These are phyloP conservation scores for Sceloporus undulatus DNA, from an alignment of 2,113 vertebrate genomes.

Conservation along the genomic window DNA sequence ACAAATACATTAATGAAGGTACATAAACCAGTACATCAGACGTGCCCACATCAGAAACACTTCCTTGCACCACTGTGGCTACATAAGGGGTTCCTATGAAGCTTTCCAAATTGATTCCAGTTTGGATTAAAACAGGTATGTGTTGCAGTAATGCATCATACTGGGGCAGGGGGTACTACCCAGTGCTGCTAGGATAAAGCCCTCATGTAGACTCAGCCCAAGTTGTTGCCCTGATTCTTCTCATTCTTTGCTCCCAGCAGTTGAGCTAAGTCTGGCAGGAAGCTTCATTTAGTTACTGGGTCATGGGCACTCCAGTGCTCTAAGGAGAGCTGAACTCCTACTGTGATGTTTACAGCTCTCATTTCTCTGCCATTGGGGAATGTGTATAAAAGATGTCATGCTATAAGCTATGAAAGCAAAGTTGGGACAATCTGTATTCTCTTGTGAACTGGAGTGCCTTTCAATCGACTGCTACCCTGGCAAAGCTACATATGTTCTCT, in stretches of 20 bases:
- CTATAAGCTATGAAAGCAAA: constrained; percentile 37
- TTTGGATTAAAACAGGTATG: too few species aligned
- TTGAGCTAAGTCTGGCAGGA: not conserved
- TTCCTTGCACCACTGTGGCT: too few species aligned
- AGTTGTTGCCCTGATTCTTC: not conserved
- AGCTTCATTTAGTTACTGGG: not conserved
- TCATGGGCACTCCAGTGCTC: not conserved
- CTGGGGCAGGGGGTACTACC: too few species aligned
- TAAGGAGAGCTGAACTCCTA: not conserved
- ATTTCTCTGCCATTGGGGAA: not conserved
- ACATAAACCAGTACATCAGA: too few species aligned
- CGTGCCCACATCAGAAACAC: too few species aligned
- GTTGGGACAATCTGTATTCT: constrained; percentile 35
- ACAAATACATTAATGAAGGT: too few species aligned
- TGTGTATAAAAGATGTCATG: not conserved
- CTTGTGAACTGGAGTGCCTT: constrained; percentile 45
- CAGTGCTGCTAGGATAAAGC: too few species aligned
- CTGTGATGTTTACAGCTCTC: not conserved
- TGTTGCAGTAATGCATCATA: too few species aligned
- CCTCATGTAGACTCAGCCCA: too few species aligned
- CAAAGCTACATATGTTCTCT: constrained; percentile 23
- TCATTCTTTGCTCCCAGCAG: not conserved
- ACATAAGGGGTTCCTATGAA: too few species aligned
- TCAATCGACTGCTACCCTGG: constrained; percentile 18
- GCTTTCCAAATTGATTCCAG: too few species aligned